A percentile compares a stretch with the other conserved stretches of the same genome.
Conservation (phyloP, 2,797 vertebrate genomes). For the Discoglossus pictus region DNA sequence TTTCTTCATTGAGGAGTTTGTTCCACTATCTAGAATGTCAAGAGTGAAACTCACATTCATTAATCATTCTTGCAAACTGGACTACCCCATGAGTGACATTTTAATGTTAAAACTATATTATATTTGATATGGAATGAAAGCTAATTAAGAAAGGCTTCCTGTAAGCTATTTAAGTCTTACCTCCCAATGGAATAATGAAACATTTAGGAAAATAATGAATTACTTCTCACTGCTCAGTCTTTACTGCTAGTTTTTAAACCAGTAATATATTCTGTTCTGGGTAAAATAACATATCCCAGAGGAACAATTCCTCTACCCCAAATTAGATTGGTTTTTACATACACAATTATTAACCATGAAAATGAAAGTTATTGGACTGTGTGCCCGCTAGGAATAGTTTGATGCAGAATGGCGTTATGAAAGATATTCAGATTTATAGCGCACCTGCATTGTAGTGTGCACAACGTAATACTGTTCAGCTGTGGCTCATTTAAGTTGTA, state of each 20-base stretch:
- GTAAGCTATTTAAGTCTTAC: constrained; percentile 66
- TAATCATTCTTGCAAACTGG: constrained; percentile 64
- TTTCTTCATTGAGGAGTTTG: constrained; percentile 46
- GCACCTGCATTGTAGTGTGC: constrained; percentile 2
- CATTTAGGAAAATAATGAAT: constrained; percentile 74
- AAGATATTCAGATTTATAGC: constrained; percentile 45
- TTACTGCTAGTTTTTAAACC: constrained; percentile 70
- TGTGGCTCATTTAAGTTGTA: neutral
- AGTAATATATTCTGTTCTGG: constrained; percentile 69
- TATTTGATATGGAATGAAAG: constrained; percentile 72
- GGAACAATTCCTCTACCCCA: constrained; percentile 67
- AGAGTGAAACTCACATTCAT: constrained; percentile 51
- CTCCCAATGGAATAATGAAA: constrained; percentile 64
- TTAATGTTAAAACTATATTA: constrained; percentile 69
- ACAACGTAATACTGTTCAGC: neutral
- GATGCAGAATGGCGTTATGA: constrained; percentile 51
- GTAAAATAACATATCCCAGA: constrained; percentile 68
- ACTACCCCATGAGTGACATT: constrained; percentile 66
- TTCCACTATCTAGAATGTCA: constrained; percentile 38
- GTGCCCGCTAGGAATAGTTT: constrained; percentile 55
- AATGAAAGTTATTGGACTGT: constrained; percentile 63
- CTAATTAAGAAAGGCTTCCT: constrained; percentile 69
- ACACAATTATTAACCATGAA: constrained; percentile 69
- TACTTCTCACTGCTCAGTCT: constrained; percentile 67
- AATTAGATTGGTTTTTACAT: constrained; percentile 70